Percentiles rank a stretch among this genome's conserved stretches.
Conservation (phyloP, 2,888 invertebrate genomes). For the Cremastinae sp. region DNA sequence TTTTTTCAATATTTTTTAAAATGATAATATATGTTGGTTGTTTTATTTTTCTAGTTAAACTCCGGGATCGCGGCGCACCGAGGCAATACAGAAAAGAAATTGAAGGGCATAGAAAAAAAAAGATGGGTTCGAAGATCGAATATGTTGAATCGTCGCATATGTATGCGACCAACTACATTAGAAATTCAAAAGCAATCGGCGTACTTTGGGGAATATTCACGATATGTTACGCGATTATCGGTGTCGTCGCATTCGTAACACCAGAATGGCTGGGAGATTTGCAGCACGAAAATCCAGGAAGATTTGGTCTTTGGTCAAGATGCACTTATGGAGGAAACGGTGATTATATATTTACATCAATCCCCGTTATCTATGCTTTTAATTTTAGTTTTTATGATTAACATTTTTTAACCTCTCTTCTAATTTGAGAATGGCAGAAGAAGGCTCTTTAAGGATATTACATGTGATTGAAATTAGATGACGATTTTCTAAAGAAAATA, state of each 20-base stretch:
- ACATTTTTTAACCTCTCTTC: no score
- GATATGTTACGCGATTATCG: conserved; percentile 97
- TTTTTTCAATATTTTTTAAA: no score
- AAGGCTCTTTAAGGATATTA: no score
- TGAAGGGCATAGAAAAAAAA: conserved; percentile 53
- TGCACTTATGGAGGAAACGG: conserved; percentile 84
- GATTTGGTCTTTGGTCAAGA: conserved; percentile 95
- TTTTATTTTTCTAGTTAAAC: no score
- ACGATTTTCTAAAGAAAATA: no score
- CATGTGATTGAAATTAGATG: no score
- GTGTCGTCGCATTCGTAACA: conserved; percentile 96
- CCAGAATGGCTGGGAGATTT: conserved; percentile 95
- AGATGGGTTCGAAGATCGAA: conserved; percentile 95
- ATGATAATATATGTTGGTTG: no score
- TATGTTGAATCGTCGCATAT: conserved; percentile 95
- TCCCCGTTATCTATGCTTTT: conserved; percentile 5
- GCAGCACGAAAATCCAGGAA: conserved; percentile 92
- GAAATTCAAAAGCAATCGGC: conserved; percentile 96
- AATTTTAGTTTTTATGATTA: no score
- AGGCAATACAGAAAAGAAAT: conserved; percentile 5
- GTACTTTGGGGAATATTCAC: conserved; percentile 99
- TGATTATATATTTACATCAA: conserved; percentile 55
- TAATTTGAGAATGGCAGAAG: no score
- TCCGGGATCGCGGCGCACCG: no score
- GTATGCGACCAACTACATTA: conserved; percentile 94